phyloP scores from a whole-genome alignment of 1,140 invertebrate genomes.

The Nautilus pompilius region DNA sequence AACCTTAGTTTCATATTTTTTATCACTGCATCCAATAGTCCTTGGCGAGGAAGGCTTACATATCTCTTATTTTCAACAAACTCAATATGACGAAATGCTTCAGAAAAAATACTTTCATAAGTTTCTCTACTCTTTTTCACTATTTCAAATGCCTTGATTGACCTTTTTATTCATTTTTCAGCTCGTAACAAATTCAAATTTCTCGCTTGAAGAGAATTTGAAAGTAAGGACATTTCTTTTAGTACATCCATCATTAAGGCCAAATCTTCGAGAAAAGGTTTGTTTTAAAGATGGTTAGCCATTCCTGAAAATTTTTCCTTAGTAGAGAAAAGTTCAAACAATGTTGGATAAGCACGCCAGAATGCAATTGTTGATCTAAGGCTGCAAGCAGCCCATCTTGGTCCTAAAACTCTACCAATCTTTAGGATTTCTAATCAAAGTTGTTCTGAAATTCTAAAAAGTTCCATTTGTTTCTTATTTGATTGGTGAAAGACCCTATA shows the following conservation, averaged over 20 bases:
- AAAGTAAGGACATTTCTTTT: not conserved
- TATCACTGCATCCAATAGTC: not conserved
- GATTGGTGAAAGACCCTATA: not conserved
- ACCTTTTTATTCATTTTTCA: not conserved
- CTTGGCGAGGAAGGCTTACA: not conserved
- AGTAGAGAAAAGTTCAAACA: not conserved
- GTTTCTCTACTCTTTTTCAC: not conserved
- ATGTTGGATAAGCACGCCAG: not conserved
- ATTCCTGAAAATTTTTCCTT: not conserved
- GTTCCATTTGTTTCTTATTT: not conserved
- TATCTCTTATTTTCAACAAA: not conserved
- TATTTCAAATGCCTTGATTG: not conserved
- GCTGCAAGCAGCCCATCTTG: not conserved
- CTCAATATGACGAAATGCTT: not conserved
- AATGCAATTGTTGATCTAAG: not conserved
- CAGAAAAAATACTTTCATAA: not conserved
- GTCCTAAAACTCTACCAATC: not conserved
- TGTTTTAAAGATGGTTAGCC: not conserved
- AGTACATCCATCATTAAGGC: not conserved
- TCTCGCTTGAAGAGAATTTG: not conserved
- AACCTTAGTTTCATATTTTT: not conserved
- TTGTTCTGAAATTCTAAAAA: not conserved
- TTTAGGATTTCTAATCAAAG: not conserved
- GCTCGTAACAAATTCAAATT: not conserved
- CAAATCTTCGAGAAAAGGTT: not conserved